A percentile compares a stretch with the other conserved stretches of the same genome.
Evolutionary conservation across 2,113 vertebrate species (phyloP).

Genomic region (Accipiter virgatus): DNA sequence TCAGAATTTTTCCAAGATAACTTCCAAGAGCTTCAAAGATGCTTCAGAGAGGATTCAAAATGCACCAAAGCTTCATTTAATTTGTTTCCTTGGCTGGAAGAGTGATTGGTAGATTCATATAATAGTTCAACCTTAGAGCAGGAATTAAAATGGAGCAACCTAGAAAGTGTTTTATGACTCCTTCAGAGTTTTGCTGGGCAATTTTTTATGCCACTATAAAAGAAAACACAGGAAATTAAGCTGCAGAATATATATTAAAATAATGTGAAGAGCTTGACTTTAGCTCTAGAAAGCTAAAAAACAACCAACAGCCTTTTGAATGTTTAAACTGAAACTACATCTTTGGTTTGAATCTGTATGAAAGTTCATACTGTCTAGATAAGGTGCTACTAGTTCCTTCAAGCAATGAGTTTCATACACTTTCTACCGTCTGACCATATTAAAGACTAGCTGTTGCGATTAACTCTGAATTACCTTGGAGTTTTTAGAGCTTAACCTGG

Average conservation of each 20-base stretch:
- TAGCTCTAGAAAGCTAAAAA: slow-evolving; percentile 4
- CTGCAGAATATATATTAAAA: slow-evolving; percentile 51
- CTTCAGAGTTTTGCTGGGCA: neutral
- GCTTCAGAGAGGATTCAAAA: neutral
- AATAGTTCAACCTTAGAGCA: neutral
- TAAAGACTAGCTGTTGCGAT: slow-evolving; percentile 20
- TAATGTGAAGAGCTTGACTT: slow-evolving; percentile 14
- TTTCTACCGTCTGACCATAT: neutral
- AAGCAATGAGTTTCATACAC: slow-evolving; percentile 30
- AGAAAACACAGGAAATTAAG: slow-evolving; percentile 68
- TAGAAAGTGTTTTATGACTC: slow-evolving; percentile 48
- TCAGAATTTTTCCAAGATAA: slow-evolving; percentile 13
- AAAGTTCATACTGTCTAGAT: neutral
- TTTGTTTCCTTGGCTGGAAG: neutral
- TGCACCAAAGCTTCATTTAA: neutral
- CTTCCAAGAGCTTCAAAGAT: slow-evolving; percentile 22
- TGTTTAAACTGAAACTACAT: neutral
- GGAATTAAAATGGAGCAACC: slow-evolving; percentile 30
- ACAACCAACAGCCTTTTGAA: neutral
- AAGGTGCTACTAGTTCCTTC: slow-evolving; percentile 36
- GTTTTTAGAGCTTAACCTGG: slow-evolving; percentile 44
- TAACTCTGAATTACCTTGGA: slow-evolving; percentile 28
- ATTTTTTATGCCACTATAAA: slow-evolving; percentile 54
- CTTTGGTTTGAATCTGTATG: slow-evolving; percentile 4
- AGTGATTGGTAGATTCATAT: neutral